These are phyloP conservation scores for Helobdella robusta DNA, from an alignment of 2,888 invertebrate species.

Conservation along the genomic window DNA sequence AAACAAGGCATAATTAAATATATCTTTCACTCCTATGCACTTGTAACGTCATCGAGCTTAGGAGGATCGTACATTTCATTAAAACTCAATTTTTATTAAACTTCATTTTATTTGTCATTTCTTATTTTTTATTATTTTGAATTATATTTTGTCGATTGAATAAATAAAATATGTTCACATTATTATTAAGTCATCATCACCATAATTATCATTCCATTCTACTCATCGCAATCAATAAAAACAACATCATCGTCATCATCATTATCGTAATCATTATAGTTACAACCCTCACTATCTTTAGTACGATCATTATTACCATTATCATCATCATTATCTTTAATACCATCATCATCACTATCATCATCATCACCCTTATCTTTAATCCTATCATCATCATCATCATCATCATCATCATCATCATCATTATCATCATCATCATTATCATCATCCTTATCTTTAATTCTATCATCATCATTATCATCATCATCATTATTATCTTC, in stretches of 20 bases:
- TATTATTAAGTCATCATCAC: not conserved
- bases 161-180: not conserved
- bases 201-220: not conserved
- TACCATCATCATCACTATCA: not conserved
- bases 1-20: no score
- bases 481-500: not conserved
- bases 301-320: not conserved
- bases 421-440: not conserved
- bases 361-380: not conserved
- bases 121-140: no score
- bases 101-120: no score
- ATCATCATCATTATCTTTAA: not conserved
- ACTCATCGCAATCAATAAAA: not conserved
- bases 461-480: not conserved
- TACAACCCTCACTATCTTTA: not conserved
- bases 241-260: constrained; percentile 6
- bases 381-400: constrained; percentile 13
- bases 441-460: no score
- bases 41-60: no score
- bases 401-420: constrained; percentile 18
- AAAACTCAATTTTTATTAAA: no score
- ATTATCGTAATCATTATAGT: not conserved
- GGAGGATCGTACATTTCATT: no score
- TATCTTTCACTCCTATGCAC: no score
- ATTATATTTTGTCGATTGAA: no score